Percentiles rank a stretch among this genome's conserved stretches.
Conservation (phyloP, 1,140 invertebrate genomes). For the Ooceraea biroi region DNA sequence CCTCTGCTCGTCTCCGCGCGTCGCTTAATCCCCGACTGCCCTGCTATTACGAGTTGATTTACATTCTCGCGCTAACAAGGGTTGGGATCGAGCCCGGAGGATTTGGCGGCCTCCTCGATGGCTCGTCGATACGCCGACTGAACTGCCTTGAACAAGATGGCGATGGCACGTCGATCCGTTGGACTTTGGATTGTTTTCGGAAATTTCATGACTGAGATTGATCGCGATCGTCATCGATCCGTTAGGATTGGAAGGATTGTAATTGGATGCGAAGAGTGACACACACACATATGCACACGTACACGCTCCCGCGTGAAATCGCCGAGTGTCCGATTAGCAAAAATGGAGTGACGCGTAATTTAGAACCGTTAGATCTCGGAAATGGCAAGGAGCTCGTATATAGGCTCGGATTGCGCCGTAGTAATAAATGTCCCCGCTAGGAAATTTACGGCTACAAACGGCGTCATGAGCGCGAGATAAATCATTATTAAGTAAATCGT, state of each 20-base stretch:
- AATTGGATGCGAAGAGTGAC: not conserved
- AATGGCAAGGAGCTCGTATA: conserved; percentile 37
- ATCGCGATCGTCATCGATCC: not conserved
- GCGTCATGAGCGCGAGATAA: conserved; percentile 64
- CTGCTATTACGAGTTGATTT: conserved; percentile 75
- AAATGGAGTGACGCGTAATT: conserved; percentile 25
- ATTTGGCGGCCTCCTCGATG: conserved; percentile 34
- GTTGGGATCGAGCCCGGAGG: conserved; percentile 44
- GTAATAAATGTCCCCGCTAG: conserved; percentile 63
- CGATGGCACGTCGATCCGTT: not conserved
- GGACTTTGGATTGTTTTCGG: not conserved
- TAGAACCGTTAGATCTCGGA: conserved; percentile 31
- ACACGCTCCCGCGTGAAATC: too few species aligned
- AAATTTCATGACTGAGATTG: not conserved
- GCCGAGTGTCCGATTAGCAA: conserved; percentile 35
- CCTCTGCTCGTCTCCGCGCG: conserved; percentile 65
- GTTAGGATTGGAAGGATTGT: not conserved
- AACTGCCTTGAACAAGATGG: not conserved
- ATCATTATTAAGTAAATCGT: conserved; percentile 76
- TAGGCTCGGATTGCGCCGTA: conserved; percentile 43
- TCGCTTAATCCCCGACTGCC: conserved; percentile 68
- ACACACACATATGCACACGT: too few species aligned
- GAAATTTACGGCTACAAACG: conserved; percentile 66
- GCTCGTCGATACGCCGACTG: conserved; percentile 20
- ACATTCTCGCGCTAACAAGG: conserved; percentile 75